Evolutionary conservation across 2,797 vertebrate genomes (phyloP), one percentile per base, ranked within the genome.

Genomic region (Anniella stebbinsi): DNA sequence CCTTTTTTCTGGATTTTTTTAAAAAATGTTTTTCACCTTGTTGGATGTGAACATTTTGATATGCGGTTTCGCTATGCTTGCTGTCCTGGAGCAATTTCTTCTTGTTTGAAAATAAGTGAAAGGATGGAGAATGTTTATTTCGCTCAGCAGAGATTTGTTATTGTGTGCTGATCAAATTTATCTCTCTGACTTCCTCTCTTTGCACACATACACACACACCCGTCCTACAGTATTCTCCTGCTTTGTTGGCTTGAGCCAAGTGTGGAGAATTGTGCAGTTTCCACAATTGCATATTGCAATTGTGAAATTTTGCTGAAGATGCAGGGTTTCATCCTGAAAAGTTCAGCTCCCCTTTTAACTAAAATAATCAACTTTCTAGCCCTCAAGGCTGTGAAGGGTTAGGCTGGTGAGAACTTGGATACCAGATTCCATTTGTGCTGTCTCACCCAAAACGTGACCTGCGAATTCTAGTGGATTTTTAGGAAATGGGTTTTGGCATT

Each of bases 1-100:
- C 87, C 91, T 92, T 28, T 87, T 90, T 88, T 0, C 0, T 45
- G 66, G 89, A 93, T 69, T 77, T 70, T 93, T 90, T 67, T 38
- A 17, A 75, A 60, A 12, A 1, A 10, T n/a, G 0, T 84, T 38
- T 88, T 60, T 80, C n/a, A 11, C 38, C 48, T 72, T 85, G 60
- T 60, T 70, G 72, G 48, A 70, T 57, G 57, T 48, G 78, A 60
- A 60, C 2, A 2, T 45, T 12, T 88, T 72, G 63, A 11, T 57
- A 25, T 57, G 13, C 57, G n/a, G n/a, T 75, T 83, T 69, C 5
- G 7, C 48, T 2, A 3, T 28, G 21, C 41, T 45, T 57, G 66
- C 60, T 48, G 28, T 67, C 15, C 25, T 80, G 17, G 48, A 70
- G 28, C 13, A 2, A 84, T 25, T 10, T n/a, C 60, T 89, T n/a